phyloP scores from a whole-genome alignment of 2,888 invertebrate species.

The Rhagium mordax region DNA sequence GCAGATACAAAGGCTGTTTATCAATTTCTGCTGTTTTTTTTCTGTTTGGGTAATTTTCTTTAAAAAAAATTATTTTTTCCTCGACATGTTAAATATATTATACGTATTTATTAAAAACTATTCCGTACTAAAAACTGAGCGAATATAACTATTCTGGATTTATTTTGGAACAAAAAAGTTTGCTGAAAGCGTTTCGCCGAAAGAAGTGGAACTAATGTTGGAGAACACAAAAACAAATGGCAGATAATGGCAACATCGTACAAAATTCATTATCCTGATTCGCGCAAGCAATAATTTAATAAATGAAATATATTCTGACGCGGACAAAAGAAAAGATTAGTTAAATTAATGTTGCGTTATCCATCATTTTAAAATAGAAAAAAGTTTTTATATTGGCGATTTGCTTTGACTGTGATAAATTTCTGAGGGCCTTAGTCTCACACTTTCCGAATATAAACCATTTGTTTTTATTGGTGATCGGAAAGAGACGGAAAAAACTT shows the following conservation, averaged over 20 bases:
- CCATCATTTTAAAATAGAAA: constrained; percentile 28
- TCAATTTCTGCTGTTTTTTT: too few relatives aligned
- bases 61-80: too few relatives aligned
- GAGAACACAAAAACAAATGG: neutral
- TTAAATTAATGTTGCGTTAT: constrained; percentile 18
- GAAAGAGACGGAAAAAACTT: constrained; percentile 19
- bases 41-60: too few relatives aligned
- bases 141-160: too few relatives aligned
- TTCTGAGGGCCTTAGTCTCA: constrained; percentile 22
- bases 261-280: constrained; percentile 6
- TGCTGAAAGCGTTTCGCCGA: neutral
- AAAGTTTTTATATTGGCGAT: constrained; percentile 26
- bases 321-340: constrained; percentile 14
- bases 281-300: constrained; percentile 9
- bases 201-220: neutral
- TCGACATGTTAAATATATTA: too few relatives aligned
- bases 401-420: constrained; percentile 27
- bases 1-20: too few relatives aligned
- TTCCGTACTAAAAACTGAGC: too few relatives aligned
- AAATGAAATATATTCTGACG: constrained; percentile 13
- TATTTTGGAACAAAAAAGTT: neutral
- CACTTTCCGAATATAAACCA: constrained; percentile 14
- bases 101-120: too few relatives aligned
- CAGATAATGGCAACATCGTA: constrained; percentile 1
- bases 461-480: constrained; percentile 29